Percentiles rank a stretch among this genome's conserved stretches.
These are phyloP conservation scores for Tolmerus cingulatus DNA, from an alignment of 2,888 invertebrate species.

Conservation along the genomic window DNA sequence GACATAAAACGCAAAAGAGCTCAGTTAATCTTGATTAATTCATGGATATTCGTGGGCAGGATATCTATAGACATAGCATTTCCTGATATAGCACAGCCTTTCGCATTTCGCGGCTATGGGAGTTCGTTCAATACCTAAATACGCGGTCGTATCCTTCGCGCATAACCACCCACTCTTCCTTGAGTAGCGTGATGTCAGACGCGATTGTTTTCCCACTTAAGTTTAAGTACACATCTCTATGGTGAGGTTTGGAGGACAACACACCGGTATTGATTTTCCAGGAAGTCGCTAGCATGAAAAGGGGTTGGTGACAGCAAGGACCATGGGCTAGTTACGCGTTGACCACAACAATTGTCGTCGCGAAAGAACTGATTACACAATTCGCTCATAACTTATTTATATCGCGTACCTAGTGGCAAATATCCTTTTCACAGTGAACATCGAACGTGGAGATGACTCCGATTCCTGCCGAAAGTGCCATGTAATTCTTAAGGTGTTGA, in stretches of 20 bases:
- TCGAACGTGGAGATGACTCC: background rate
- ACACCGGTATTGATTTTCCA: slow-evolving; percentile 25
- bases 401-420: background rate
- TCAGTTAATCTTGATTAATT: background rate
- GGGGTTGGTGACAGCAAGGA: background rate
- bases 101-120: background rate
- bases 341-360: slow-evolving; percentile 7
- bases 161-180: background rate
- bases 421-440: background rate
- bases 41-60: background rate
- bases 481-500: background rate
- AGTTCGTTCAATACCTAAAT: background rate
- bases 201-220: slow-evolving; percentile 15
- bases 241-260: slow-evolving; percentile 25
- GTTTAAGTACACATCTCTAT: slow-evolving; percentile 28
- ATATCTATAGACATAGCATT: background rate
- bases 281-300: background rate
- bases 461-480: background rate
- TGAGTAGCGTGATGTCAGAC: slow-evolving; percentile 1
- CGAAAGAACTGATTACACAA: background rate
- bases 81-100: background rate
- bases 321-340: background rate
- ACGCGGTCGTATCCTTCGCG: background rate
- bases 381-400: background rate
- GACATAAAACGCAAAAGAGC: background rate